Conservation (phyloP, 2,113 vertebrate species). For the Junco hyemalis region DNA sequence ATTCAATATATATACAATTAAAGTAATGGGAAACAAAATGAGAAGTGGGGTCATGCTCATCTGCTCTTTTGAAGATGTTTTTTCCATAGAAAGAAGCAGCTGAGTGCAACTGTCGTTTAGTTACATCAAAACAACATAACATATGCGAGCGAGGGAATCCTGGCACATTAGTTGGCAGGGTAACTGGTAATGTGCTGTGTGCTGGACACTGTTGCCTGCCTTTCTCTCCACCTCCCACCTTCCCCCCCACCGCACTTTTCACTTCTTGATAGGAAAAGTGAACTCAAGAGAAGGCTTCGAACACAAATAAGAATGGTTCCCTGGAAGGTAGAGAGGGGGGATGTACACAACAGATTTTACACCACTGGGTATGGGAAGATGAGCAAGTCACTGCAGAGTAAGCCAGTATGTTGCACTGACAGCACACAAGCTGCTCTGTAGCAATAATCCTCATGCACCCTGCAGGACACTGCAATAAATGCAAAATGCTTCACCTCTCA, state of each 20-base stretch:
- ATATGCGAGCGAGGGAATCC: slow-evolving; percentile 38
- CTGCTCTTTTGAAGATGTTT: slow-evolving; percentile 59
- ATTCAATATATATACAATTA: slow-evolving; percentile 50
- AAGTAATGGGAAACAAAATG: slow-evolving; percentile 61
- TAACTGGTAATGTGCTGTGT: slow-evolving; percentile 36
- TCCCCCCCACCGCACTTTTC: neutral
- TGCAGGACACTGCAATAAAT: slow-evolving; percentile 55
- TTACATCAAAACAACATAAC: slow-evolving; percentile 61
- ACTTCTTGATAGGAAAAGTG: slow-evolving; percentile 12
- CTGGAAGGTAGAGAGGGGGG: neutral
- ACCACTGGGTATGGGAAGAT: slow-evolving; percentile 17
- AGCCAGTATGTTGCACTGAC: neutral
- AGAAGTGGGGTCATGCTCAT: slow-evolving; percentile 44
- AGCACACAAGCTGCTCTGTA: slow-evolving; percentile 6
- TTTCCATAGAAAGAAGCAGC: slow-evolving; percentile 64
- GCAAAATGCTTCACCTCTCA: slow-evolving; percentile 46
- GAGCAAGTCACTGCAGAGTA: slow-evolving; percentile 11
- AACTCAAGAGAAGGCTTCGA: neutral
- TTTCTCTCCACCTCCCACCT: neutral
- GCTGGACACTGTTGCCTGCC: slow-evolving; percentile 1
- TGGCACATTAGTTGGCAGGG: slow-evolving; percentile 54
- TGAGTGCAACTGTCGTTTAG: slow-evolving; percentile 50
- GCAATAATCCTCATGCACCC: slow-evolving; percentile 30
- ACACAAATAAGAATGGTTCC: slow-evolving; percentile 3
- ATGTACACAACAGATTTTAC: slow-evolving; percentile 6